Percentiles rank a stretch among this genome's conserved stretches.
Evolutionary conservation across 2,888 invertebrate species (phyloP).

Genomic region (Sphecodes monilicornis): DNA sequence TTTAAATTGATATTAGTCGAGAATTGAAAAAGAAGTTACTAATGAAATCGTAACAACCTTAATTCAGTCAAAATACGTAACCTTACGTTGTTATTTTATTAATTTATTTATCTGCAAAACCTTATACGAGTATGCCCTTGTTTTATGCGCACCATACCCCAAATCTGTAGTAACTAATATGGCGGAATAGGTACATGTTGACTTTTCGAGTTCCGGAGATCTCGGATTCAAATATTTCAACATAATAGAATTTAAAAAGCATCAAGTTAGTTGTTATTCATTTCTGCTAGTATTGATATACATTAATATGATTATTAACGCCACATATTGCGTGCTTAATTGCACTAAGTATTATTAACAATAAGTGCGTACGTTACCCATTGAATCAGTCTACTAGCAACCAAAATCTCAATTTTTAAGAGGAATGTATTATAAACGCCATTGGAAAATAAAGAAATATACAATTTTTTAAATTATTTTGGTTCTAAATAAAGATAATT

Average conservation of each 20-base stretch:
- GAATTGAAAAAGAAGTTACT: not conserved
- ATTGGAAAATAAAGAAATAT: slow-evolving; percentile 20
- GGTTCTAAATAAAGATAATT: slow-evolving; percentile 54
- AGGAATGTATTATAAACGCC: slow-evolving; percentile 36
- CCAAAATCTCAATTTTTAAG: slow-evolving; percentile 37
- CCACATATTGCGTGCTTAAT: slow-evolving; percentile 36
- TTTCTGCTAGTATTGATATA: slow-evolving; percentile 33
- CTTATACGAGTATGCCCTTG: slow-evolving; percentile 23
- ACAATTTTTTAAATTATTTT: slow-evolving; percentile 33
- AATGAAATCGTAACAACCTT: not conserved
- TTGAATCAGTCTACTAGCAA: slow-evolving; percentile 37
- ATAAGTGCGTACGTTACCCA: slow-evolving; percentile 49
- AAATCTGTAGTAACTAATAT: slow-evolving; percentile 55
- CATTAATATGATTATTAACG: slow-evolving; percentile 26
- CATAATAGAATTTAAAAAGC: slow-evolving; percentile 31
- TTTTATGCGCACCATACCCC: slow-evolving; percentile 28
- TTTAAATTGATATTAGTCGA: not conserved
- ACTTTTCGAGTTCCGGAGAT: slow-evolving; percentile 42
- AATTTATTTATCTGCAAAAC: not conserved
- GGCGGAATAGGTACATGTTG: slow-evolving; percentile 58
- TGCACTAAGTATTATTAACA: slow-evolving; percentile 50
- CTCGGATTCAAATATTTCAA: slow-evolving; percentile 41
- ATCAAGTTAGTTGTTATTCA: slow-evolving; percentile 27
- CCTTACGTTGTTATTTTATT: not conserved
- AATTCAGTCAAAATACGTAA: not conserved